These are phyloP conservation scores for Balaeniceps rex DNA, from an alignment of 2,113 vertebrate species.

Conservation along the genomic window DNA sequence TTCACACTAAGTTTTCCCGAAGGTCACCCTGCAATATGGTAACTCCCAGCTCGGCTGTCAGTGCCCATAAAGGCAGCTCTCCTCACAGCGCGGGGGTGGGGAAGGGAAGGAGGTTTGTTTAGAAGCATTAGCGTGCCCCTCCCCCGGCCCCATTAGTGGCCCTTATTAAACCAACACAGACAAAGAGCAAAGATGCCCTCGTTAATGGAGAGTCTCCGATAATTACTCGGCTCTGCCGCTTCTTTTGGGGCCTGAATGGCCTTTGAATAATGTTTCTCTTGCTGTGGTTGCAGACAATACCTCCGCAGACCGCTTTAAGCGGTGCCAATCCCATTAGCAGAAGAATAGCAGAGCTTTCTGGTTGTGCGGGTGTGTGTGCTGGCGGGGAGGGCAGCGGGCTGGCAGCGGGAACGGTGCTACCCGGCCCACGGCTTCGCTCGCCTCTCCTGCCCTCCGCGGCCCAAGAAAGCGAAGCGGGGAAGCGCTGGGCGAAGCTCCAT, in stretches of 20 bases:
- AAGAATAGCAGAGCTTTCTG: conserved; percentile 71
- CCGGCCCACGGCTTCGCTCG: not conserved
- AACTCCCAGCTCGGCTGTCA: conserved; percentile 65
- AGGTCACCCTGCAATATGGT: conserved; percentile 70
- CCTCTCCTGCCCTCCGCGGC: not conserved
- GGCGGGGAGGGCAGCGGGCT: not conserved
- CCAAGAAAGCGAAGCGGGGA: not conserved
- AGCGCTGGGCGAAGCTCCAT: not conserved
- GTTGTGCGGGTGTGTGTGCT: not conserved
- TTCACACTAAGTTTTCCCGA: conserved; percentile 60
- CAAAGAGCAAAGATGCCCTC: conserved; percentile 81
- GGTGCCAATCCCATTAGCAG: conserved; percentile 82
- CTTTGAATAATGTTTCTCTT: conserved; percentile 87
- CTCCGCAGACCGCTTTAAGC: conserved; percentile 74
- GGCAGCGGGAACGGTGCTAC: not conserved
- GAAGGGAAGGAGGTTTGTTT: conserved; percentile 68
- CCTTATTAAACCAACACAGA: conserved; percentile 82
- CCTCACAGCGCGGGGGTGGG: conserved; percentile 40
- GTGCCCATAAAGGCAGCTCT: conserved; percentile 61
- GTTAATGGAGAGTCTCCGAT: conserved; percentile 79
- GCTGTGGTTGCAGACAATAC: conserved; percentile 77
- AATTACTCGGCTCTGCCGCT: conserved; percentile 81
- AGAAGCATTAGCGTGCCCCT: conserved; percentile 77
- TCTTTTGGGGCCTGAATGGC: conserved; percentile 77
- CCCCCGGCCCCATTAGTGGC: conserved; percentile 80